Percentiles rank a stretch among this genome's conserved stretches.
These are phyloP conservation scores for Gryllus bimaculatus DNA, from an alignment of 1,140 invertebrate species.

Conservation along the genomic window DNA sequence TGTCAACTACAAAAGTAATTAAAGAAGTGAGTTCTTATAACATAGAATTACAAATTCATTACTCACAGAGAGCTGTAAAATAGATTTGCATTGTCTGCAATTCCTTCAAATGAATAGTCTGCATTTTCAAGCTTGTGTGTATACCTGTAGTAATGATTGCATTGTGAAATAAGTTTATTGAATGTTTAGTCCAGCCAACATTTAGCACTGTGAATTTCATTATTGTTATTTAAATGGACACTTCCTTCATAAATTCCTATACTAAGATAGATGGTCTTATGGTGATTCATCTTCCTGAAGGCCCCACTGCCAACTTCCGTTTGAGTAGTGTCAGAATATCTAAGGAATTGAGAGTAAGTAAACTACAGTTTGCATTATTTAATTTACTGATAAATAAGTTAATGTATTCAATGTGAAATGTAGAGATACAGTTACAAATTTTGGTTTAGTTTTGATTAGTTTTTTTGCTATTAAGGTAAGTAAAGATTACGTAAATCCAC, in stretches of 20 bases:
- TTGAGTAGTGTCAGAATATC: constrained; percentile 73
- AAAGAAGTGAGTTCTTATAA: neutral
- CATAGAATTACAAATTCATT: neutral
- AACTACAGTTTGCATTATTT: neutral
- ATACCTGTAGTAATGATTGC: neutral
- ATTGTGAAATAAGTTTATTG: too few species aligned
- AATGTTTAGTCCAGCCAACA: neutral
- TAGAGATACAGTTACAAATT: neutral
- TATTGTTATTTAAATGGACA: neutral
- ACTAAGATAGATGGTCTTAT: constrained; percentile 32
- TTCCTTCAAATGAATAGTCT: neutral
- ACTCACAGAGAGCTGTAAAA: neutral
- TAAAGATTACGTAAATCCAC: neutral
- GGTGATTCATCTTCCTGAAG: constrained; percentile 87
- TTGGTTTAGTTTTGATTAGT: neutral
- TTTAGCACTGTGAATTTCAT: neutral
- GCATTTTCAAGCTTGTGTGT: neutral
- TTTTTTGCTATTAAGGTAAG: neutral
- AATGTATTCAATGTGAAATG: neutral
- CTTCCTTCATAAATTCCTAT: neutral
- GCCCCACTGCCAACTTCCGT: constrained; percentile 86
- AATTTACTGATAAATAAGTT: neutral
- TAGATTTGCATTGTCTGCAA: too few species aligned
- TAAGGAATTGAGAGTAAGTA: constrained; percentile 50
- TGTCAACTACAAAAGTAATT: neutral